Percentiles rank a stretch among this genome's conserved stretches.
These are phyloP conservation scores for Tetramorium bicarinatum DNA, from an alignment of 2,888 invertebrate genomes.

Conservation along the genomic window DNA sequence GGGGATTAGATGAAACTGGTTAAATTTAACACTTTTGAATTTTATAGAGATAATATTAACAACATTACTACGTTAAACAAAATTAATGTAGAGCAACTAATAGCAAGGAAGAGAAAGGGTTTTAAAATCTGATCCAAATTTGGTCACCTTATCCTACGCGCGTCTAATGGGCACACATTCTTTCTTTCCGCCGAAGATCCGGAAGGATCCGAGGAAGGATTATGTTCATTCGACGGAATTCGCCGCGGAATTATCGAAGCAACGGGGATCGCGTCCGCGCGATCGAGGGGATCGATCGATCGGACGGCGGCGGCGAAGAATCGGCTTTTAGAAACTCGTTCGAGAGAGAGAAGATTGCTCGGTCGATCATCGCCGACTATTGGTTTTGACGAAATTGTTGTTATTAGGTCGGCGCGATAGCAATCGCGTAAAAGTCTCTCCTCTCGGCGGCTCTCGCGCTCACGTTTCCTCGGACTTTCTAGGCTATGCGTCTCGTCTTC, in stretches of 20 bases:
- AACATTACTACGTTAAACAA: no score
- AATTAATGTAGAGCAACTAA: no score
- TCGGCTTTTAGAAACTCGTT: constrained; percentile 49
- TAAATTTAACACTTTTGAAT: no score
- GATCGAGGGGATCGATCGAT: constrained; percentile 22
- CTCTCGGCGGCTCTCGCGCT: constrained; percentile 47
- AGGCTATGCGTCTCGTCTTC: constrained; percentile 60
- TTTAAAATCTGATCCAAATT: no score
- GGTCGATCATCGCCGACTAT: constrained; percentile 72
- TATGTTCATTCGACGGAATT: neutral
- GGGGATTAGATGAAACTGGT: no score
- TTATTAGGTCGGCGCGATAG: constrained; percentile 76
- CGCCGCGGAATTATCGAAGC: constrained; percentile 5
- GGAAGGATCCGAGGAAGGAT: neutral
- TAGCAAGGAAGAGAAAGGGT: no score
- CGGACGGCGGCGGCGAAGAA: constrained; percentile 4
- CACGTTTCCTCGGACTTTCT: constrained; percentile 75
- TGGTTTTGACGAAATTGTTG: constrained; percentile 80
- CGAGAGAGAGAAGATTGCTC: constrained; percentile 62
- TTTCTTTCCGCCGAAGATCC: neutral
- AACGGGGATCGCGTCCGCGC: neutral
- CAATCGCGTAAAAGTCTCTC: constrained; percentile 72
- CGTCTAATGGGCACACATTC: neutral
- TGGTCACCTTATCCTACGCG: no score
- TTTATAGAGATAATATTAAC: no score